Conservation (phyloP, 2,888 invertebrate genomes). For the Leucophenga maculata region DNA sequence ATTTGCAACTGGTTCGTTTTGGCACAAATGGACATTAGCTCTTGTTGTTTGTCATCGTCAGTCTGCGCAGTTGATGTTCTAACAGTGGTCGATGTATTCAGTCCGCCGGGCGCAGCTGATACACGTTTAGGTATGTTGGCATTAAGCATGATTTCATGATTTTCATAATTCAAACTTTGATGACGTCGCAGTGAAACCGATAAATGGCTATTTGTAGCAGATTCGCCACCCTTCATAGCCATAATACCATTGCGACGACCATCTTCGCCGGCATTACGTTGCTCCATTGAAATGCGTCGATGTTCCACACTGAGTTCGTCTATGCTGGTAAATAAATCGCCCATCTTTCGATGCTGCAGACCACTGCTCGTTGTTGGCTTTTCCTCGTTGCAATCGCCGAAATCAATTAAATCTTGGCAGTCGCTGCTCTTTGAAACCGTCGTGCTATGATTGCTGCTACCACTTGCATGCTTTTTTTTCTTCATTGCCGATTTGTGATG, state of each 20-base stretch:
- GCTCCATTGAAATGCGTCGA: slow-evolving; percentile 67
- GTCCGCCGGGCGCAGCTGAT: slow-evolving; percentile 43
- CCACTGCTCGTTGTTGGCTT: slow-evolving; percentile 36
- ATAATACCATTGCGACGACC: slow-evolving; percentile 72
- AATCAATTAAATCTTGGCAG: slow-evolving; percentile 68
- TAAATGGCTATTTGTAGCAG: slow-evolving; percentile 2
- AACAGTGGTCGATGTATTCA: slow-evolving; percentile 25
- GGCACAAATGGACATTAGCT: slow-evolving; percentile 60
- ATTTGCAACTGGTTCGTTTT: slow-evolving; percentile 65
- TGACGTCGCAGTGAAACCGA: slow-evolving; percentile 57
- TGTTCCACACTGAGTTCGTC: slow-evolving; percentile 58
- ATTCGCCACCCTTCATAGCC: slow-evolving; percentile 47
- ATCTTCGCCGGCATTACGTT: slow-evolving; percentile 68
- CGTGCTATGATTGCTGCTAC: slow-evolving; percentile 18
- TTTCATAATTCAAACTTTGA: slow-evolving; percentile 71
- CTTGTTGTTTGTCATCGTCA: slow-evolving; percentile 65
- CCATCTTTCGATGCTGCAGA: slow-evolving; percentile 22
- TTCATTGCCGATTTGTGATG: slow-evolving; percentile 43
- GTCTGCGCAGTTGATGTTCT: slow-evolving; percentile 49
- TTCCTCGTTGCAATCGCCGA: slow-evolving; percentile 68
- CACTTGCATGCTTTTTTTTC: slow-evolving; percentile 48
- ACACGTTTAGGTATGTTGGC: slow-evolving; percentile 46
- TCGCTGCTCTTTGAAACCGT: slow-evolving; percentile 25
- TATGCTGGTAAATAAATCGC: slow-evolving; percentile 1
- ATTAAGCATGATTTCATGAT: slow-evolving; percentile 69